phyloP scores from a whole-genome alignment of 2,797 vertebrate species.

The Eulemur rubriventer region DNA sequence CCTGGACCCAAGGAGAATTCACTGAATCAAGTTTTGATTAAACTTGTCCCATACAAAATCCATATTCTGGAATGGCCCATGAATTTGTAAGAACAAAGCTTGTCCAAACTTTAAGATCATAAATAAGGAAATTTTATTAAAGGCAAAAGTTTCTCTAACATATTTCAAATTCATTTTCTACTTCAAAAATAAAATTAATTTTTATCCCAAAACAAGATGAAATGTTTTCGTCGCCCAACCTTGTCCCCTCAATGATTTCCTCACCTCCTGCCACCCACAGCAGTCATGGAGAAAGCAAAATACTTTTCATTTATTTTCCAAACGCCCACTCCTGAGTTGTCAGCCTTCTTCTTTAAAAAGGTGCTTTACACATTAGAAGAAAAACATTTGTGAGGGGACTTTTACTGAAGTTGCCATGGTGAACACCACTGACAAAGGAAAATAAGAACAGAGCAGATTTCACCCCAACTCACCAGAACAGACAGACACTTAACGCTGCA shows the following conservation, averaged over 20 bases:
- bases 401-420: constrained; percentile 68
- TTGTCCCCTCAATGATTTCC: constrained; percentile 20
- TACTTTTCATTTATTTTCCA: constrained; percentile 49
- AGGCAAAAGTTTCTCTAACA: neutral
- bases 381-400: constrained; percentile 53
- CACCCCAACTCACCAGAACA: constrained; percentile 44
- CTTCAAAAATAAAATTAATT: constrained; percentile 40
- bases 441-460: constrained; percentile 39
- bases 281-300: constrained; percentile 17
- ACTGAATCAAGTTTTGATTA: neutral
- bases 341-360: constrained; percentile 56
- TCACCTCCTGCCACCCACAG: constrained; percentile 2
- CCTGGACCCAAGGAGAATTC: neutral
- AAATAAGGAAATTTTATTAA: constrained; percentile 1
- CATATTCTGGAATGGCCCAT: neutral
- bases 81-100: neutral
- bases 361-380: constrained; percentile 43
- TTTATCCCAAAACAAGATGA: constrained; percentile 48
- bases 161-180: constrained; percentile 40
- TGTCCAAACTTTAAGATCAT: neutral
- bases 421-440: constrained; percentile 40
- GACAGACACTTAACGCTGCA: constrained; percentile 53
- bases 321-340: constrained; percentile 56
- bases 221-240: neutral
- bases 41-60: neutral